Conservation (phyloP, 1,140 invertebrate species). For the Globodera rostochiensis region DNA sequence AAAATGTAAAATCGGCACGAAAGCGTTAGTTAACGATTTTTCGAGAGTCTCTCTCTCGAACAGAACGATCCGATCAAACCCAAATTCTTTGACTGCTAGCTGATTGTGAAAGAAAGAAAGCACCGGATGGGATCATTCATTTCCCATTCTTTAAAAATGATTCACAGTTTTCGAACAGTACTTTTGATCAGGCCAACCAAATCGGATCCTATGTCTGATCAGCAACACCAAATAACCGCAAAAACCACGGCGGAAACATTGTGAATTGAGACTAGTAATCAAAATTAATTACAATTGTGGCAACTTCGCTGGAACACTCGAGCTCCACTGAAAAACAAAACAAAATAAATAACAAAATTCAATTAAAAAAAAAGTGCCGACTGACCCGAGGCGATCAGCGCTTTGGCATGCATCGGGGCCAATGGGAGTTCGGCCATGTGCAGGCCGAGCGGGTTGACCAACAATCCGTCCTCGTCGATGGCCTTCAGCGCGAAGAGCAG, state of each 20-base stretch:
- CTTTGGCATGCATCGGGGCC: conserved; percentile 82
- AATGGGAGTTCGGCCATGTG: conserved; percentile 91
- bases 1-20: not conserved
- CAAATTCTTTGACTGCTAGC: too few relatives aligned
- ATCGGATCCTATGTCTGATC: too few relatives aligned
- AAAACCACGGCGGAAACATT: too few relatives aligned
- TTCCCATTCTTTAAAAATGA: too few relatives aligned
- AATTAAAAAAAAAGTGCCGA: not conserved
- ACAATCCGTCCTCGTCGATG: conserved; percentile 77
- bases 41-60: not conserved
- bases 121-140: too few relatives aligned
- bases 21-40: not conserved
- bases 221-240: too few relatives aligned
- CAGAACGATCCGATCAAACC: too few relatives aligned
- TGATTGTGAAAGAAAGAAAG: too few relatives aligned
- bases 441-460: conserved; percentile 80
- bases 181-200: too few relatives aligned
- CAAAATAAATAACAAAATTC: conserved; percentile 59
- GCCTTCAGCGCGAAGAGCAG: conserved; percentile 80
- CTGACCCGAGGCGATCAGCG: conserved; percentile 76
- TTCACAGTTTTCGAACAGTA: too few relatives aligned
- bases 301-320: conserved; percentile 84
- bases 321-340: conserved; percentile 69
- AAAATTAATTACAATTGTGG: conserved; percentile 74
- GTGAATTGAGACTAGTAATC: too few relatives aligned